Evolutionary conservation across 2,888 invertebrate species (phyloP), one percentile per base, ranked within the genome.

Genomic region (Drosophila pegasa): DNA sequence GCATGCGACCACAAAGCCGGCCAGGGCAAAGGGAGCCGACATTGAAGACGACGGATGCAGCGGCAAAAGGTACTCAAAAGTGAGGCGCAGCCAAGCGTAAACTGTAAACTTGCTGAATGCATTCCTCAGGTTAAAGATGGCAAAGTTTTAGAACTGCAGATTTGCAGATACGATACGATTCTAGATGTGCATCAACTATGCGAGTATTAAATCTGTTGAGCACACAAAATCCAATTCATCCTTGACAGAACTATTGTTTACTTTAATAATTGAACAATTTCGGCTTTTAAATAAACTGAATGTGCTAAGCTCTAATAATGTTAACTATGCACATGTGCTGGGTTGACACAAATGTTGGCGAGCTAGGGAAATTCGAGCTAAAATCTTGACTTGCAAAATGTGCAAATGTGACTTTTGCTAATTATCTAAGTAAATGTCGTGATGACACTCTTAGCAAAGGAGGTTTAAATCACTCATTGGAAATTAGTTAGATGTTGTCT

Each of bases 31-130:
- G 29, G 4, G 12, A 35, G 22, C 47, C n/a, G 10, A 72, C 54
- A 45, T 52, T 41, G 48, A 51, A 56, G 51, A 29, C 29, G 78
- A 29, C 29, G 62, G 78, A 29, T 25, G 62, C 38, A 16, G 47
- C 54, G 43, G 22, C 41, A 38, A 16, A 22, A 51, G 18, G 40
- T 38, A 51, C 38, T 54, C 29, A 58, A 43, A 50, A 41, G 37
- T 56, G 20, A 60, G 43, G 43, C 20, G 47, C 56, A 52, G 31
- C 29, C 27, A 51, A 20, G 27, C 31, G 31, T 20, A 57, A 48
- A 38, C 16, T n/a, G 14, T 22, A n/a, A 45, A 43, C 35, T 41
- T 29, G 47, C 27, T 27, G 14, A 14, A 50, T n/a, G 14, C 37
- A 22, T 61, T 16, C 12, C 25, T 8, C 4, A 8, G 43, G 18